Percentiles rank a stretch among this genome's conserved stretches.
These are phyloP conservation scores for Anolis apletophallus DNA, from an alignment of 2,797 vertebrate genomes.

Conservation along the genomic window DNA sequence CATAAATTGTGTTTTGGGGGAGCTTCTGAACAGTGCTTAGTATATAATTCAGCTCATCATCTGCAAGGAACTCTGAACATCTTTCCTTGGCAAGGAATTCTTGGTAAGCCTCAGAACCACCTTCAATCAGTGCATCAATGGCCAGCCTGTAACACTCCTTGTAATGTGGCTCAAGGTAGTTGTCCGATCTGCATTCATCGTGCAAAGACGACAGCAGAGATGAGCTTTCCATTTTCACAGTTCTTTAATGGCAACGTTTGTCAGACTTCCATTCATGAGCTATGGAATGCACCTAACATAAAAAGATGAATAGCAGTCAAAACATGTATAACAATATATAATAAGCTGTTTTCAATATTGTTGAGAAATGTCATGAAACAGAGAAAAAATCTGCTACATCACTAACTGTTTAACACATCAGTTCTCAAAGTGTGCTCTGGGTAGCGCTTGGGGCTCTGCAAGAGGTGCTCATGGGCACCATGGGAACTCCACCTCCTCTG, in stretches of 20 bases:
- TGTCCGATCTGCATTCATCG: conserved; percentile 86
- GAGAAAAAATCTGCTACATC: neutral
- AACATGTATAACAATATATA: conserved; percentile 32
- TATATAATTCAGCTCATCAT: conserved; percentile 91
- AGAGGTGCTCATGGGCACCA: too few species aligned
- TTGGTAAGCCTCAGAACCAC: conserved; percentile 84
- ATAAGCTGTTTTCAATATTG: neutral
- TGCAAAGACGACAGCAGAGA: conserved; percentile 90
- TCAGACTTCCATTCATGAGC: conserved; percentile 71
- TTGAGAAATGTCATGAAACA: neutral
- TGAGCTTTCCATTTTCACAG: conserved; percentile 84
- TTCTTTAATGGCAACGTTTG: conserved; percentile 46
- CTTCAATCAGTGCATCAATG: conserved; percentile 86
- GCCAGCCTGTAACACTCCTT: conserved; percentile 94
- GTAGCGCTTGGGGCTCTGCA: too few species aligned
- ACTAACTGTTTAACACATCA: conserved; percentile 4
- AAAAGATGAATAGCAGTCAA: conserved; percentile 49
- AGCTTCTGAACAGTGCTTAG: conserved; percentile 80
- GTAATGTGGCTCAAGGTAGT: conserved; percentile 92
- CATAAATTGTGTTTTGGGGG: conserved; percentile 67
- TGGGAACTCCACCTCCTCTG: too few species aligned
- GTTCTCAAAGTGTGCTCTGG: too few species aligned
- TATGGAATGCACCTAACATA: conserved; percentile 57
- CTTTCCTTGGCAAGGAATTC: conserved; percentile 90
- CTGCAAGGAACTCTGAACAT: conserved; percentile 88